Percentiles rank a stretch among this genome's conserved stretches.
phyloP scores from a whole-genome alignment of 2,113 vertebrate genomes.

The Pluvialis apricaria region DNA sequence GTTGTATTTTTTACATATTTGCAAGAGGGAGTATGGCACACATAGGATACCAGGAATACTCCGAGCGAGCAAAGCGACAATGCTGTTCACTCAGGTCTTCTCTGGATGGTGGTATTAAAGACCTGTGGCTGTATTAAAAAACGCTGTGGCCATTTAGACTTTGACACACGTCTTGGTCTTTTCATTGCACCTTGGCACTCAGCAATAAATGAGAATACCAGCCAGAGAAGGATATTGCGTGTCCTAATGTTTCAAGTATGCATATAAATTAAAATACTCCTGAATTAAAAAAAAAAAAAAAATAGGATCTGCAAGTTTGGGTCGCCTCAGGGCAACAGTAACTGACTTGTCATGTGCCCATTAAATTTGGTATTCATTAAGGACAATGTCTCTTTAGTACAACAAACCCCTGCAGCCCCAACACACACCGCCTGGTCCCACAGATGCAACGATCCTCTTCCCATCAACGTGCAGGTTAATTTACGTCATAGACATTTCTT shows the following conservation, averaged over 20 bases:
- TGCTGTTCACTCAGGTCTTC: accelerated
- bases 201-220: neutral
- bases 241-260: neutral
- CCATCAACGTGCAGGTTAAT: neutral
- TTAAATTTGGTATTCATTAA: neutral
- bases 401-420: neutral
- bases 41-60: accelerated
- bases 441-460: accelerated
- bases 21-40: neutral
- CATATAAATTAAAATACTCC: neutral
- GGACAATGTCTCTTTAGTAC: neutral
- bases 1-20: accelerated
- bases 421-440: accelerated
- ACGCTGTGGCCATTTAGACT: accelerated
- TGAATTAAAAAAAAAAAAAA: neutral
- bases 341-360: neutral
- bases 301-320: neutral
- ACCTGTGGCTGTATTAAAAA: neutral
- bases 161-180: neutral
- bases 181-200: neutral
- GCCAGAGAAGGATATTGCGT: accelerated
- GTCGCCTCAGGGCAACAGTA: neutral
- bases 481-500: neutral
- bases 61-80: neutral
- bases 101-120: neutral